phyloP scores from a whole-genome alignment of 92 coral and sea anemone genomes.

The Micromussa lordhowensis region DNA sequence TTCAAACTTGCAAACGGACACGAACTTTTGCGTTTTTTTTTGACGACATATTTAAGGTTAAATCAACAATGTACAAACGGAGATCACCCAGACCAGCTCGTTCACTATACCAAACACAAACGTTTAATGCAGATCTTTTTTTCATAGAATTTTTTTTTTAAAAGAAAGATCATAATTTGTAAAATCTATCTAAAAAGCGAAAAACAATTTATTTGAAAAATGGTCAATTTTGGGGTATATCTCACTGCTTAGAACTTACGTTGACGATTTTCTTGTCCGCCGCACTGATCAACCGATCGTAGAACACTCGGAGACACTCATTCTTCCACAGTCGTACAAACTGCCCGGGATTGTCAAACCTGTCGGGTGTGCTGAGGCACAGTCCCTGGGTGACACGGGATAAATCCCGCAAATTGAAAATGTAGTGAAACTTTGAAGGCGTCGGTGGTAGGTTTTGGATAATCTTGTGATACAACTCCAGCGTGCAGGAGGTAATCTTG shows the following conservation, averaged over 20 bases:
- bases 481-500: conserved; percentile 83
- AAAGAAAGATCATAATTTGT: too few relatives aligned
- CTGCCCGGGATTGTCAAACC: conserved; percentile 90
- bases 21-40: too few relatives aligned
- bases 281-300: conserved; percentile 93
- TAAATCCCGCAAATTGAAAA: conserved; percentile 97
- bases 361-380: conserved; percentile 94
- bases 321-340: conserved; percentile 98
- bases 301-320: conserved; percentile 97
- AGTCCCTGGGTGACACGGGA: conserved; percentile 98
- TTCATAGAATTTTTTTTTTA: too few relatives aligned
- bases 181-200: too few relatives aligned
- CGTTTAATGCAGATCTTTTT: too few relatives aligned
- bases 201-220: too few relatives aligned
- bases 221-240: too few relatives aligned
- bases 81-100: too few relatives aligned
- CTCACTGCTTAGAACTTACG: conserved; percentile 13
- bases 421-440: conserved; percentile 98
- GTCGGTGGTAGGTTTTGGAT: conserved; percentile 95
- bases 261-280: conserved; percentile 83
- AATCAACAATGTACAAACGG: too few relatives aligned
- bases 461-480: conserved; percentile 85
- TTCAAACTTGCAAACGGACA: too few relatives aligned
- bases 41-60: too few relatives aligned
- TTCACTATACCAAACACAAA: too few relatives aligned